Conservation (phyloP, 2,888 invertebrate genomes). For the Xanthia icteritia region DNA sequence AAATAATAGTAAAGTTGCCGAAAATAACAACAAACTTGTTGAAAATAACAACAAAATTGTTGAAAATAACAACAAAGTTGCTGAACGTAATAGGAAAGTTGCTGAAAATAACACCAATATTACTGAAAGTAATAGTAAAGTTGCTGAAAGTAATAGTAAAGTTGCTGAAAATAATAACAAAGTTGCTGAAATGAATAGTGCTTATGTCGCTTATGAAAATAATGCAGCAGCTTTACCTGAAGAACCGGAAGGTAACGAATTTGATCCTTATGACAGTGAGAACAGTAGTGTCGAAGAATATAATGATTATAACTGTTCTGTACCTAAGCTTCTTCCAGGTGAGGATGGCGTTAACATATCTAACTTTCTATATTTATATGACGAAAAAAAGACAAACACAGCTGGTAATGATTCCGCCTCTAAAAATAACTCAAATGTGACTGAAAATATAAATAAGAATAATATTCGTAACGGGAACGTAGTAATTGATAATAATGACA, state of each 20-base stretch:
- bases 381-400: neutral
- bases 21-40: neutral
- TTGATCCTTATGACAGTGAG: neutral
- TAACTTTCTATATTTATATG: neutral
- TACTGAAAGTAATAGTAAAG: neutral
- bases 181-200: neutral
- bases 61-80: neutral
- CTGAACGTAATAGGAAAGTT: neutral
- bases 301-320: too few species aligned
- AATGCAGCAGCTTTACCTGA: neutral
- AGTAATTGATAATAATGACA: conserved; percentile 42
- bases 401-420: neutral
- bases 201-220: too few species aligned
- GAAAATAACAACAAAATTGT: neutral
- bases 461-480: conserved; percentile 8
- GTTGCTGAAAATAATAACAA: neutral
- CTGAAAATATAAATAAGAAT: conserved; percentile 28
- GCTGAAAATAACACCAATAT: neutral
- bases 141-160: neutral
- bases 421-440: neutral
- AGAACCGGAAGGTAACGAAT: neutral
- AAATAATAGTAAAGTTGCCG: too few species aligned
- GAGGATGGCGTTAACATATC: conserved; percentile 3
- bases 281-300: neutral
- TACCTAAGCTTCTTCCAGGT: neutral